Conservation (phyloP, 35 echinoderm and acorn worm genomes). For the Antedon bifida region DNA sequence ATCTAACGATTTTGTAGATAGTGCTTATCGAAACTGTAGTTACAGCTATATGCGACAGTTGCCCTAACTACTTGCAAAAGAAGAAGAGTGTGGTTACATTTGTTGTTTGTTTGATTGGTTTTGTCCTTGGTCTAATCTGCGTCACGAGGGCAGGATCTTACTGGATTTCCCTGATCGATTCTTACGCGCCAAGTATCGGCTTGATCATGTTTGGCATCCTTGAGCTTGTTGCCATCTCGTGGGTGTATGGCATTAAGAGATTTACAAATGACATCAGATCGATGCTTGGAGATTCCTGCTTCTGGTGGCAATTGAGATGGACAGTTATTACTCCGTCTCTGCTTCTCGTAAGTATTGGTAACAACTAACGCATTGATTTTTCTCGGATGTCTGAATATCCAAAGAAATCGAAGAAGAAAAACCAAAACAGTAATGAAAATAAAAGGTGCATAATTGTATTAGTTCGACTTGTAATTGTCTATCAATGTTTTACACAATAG, state of each 20-base stretch:
- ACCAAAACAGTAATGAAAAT: too few species aligned
- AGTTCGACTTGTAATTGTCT: too few species aligned
- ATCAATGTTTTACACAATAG: too few species aligned
- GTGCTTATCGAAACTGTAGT: constrained; percentile 65
- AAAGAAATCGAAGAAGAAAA: too few species aligned
- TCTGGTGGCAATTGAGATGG: constrained; percentile 26
- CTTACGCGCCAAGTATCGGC: constrained; percentile 20
- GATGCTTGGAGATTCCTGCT: background rate
- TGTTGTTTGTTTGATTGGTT: constrained; percentile 25
- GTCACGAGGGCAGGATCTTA: constrained; percentile 42
- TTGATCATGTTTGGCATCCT: constrained; percentile 21
- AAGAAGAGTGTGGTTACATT: constrained; percentile 29
- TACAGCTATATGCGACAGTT: constrained; percentile 60
- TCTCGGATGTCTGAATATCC: too few species aligned
- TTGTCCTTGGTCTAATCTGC: constrained; percentile 53
- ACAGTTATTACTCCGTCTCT: constrained; percentile 7
- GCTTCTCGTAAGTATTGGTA: constrained; percentile 19
- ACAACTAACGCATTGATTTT: too few species aligned
- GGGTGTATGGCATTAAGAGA: constrained; percentile 24
- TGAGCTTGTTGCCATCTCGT: constrained; percentile 16
- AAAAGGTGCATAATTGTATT: too few species aligned
- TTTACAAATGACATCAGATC: constrained; percentile 21
- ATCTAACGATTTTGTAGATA: constrained; percentile 48
- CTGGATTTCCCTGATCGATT: constrained; percentile 19
- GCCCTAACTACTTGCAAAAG: constrained; percentile 52